A percentile compares a stretch with the other conserved stretches of the same genome.
phyloP scores from a whole-genome alignment of 2,113 vertebrate species.

The Micronycteris hirsuta region DNA sequence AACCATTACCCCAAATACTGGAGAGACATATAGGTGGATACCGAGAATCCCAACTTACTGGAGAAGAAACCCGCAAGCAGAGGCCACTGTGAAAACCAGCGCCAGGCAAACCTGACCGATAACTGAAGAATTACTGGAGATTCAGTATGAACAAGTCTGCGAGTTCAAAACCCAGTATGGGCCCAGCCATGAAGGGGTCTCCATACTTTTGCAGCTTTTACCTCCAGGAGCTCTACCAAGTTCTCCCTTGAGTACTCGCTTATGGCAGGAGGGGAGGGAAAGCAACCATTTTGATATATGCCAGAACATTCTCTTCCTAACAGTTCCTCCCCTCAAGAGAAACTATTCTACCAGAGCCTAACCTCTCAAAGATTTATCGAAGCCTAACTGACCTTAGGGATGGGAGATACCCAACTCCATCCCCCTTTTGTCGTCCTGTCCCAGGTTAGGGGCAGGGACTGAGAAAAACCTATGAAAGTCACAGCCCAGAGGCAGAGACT shows the following conservation, averaged over 20 bases:
- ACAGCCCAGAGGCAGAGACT: too few relatives aligned
- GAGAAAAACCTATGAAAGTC: neutral
- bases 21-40: too few relatives aligned
- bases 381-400: neutral
- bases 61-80: neutral
- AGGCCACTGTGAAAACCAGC: neutral
- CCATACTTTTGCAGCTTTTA: neutral
- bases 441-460: too few relatives aligned
- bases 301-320: neutral
- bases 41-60: neutral
- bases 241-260: neutral
- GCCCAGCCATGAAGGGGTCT: neutral
- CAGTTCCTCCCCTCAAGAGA: neutral
- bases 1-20: too few relatives aligned
- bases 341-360: neutral
- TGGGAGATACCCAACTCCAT: neutral
- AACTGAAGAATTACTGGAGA: neutral
- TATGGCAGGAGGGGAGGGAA: neutral
- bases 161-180: neutral
- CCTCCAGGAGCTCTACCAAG: neutral
- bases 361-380: neutral
- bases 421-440: neutral
- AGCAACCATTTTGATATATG: neutral
- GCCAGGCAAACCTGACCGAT: neutral
- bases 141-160: neutral